Percentiles rank a stretch among this genome's conserved stretches.
phyloP scores from a whole-genome alignment of 2,113 vertebrate species.

The Chloropsis hardwickii region DNA sequence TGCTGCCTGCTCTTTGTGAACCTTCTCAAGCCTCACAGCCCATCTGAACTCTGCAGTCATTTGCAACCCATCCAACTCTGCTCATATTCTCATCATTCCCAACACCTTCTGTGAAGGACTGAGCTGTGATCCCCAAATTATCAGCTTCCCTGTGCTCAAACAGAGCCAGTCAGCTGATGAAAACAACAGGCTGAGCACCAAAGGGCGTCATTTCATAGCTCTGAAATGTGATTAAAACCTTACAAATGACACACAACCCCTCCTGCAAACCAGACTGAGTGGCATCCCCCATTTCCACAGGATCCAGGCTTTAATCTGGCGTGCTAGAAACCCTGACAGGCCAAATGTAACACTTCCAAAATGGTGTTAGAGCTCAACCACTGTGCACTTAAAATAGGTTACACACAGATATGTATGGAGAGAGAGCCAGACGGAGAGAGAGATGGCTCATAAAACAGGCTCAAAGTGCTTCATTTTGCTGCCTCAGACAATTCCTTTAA shows the following conservation, averaged over 20 bases:
- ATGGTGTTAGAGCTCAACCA: neutral
- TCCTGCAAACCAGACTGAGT: neutral
- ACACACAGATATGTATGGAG: neutral
- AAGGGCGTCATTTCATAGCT: neutral
- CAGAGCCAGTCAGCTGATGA: neutral
- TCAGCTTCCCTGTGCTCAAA: neutral
- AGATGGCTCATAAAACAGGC: neutral
- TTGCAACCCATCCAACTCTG: neutral
- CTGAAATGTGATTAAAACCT: neutral
- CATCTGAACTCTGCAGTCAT: neutral
- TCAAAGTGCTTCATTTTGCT: neutral
- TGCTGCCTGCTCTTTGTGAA: neutral
- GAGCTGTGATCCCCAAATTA: neutral
- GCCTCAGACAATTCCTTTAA: neutral
- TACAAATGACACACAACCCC: neutral
- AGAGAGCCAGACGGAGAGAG: neutral
- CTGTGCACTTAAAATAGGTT: neutral
- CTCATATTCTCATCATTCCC: rapidly evolving
- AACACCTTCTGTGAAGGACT: neutral
- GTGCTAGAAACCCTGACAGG: neutral
- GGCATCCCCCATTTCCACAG: neutral
- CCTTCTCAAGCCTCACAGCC: neutral
- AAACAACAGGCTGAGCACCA: neutral
- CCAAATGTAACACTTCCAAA: neutral
- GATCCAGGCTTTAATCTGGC: neutral